Conservation (phyloP, 2,113 vertebrate genomes). For the Pachycephala philippinensis region DNA sequence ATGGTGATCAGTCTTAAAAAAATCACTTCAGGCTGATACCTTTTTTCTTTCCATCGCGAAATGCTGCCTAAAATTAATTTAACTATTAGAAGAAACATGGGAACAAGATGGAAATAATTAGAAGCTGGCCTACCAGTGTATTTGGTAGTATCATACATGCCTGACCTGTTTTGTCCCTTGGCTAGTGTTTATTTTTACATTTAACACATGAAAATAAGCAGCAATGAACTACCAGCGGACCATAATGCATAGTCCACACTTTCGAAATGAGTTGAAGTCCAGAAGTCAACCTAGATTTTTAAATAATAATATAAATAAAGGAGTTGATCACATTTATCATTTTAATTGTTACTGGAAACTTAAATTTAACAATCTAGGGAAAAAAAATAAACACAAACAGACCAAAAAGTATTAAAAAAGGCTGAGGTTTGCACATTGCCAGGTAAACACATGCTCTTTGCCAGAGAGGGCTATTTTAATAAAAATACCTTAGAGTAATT, state of each 20-base stretch:
- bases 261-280: neutral
- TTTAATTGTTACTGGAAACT: neutral
- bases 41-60: neutral
- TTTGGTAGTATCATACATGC: neutral
- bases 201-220: neutral
- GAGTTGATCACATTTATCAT: neutral
- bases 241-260: neutral
- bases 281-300: neutral
- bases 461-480: neutral
- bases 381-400: neutral
- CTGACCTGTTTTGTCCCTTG: neutral
- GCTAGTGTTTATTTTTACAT: neutral
- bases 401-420: neutral
- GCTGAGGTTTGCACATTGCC: neutral
- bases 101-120: neutral
- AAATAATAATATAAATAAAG: neutral
- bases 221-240: neutral
- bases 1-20: neutral
- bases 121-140: neutral
- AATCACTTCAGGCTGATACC: neutral
- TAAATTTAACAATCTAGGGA: neutral
- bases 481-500: constrained; percentile 78
- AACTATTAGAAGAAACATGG: neutral
- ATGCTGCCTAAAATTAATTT: neutral
- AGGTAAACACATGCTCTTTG: neutral